These are phyloP conservation scores for Dasyprocta punctata DNA, from an alignment of 2,113 vertebrate species.

Conservation along the genomic window DNA sequence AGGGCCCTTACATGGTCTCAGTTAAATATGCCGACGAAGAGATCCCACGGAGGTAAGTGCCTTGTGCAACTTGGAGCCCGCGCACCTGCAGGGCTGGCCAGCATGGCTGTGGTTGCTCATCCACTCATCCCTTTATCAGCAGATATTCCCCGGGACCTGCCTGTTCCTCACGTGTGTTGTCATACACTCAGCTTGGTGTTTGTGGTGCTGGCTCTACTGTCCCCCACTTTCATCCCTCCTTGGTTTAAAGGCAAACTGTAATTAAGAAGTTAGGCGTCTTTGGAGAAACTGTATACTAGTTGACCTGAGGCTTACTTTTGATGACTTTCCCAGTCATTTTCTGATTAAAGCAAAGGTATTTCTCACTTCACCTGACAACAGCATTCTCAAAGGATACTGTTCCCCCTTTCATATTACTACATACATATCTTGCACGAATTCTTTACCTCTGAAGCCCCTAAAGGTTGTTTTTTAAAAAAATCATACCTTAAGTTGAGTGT, in stretches of 20 bases:
- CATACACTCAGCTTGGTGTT: not conserved
- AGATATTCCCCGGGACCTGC: not conserved
- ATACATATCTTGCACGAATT: not conserved
- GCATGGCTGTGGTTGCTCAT: not conserved
- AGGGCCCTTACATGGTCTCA: constrained; percentile 92
- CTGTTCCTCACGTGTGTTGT: not conserved
- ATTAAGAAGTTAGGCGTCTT: constrained; percentile 12
- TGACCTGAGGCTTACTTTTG: not conserved
- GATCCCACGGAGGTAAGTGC: constrained; percentile 94
- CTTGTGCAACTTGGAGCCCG: not conserved
- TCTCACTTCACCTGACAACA: not conserved
- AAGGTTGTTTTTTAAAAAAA: not conserved
- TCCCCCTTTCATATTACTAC: not conserved
- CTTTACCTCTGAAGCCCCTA: not conserved
- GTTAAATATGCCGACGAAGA: constrained; percentile 96
- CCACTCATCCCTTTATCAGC: not conserved
- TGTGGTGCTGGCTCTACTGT: not conserved
- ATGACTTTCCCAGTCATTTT: not conserved
- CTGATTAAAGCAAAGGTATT: constrained; percentile 15
- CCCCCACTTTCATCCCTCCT: not conserved
- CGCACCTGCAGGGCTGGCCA: not conserved
- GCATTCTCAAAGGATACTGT: not conserved
- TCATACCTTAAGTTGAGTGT: not conserved
- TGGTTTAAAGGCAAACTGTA: not conserved
- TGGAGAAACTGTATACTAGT: not conserved